A percentile compares a stretch with the other conserved stretches of the same genome.
Conservation (phyloP, 2,113 vertebrate species). For the Thalassarche chlororhynchos region DNA sequence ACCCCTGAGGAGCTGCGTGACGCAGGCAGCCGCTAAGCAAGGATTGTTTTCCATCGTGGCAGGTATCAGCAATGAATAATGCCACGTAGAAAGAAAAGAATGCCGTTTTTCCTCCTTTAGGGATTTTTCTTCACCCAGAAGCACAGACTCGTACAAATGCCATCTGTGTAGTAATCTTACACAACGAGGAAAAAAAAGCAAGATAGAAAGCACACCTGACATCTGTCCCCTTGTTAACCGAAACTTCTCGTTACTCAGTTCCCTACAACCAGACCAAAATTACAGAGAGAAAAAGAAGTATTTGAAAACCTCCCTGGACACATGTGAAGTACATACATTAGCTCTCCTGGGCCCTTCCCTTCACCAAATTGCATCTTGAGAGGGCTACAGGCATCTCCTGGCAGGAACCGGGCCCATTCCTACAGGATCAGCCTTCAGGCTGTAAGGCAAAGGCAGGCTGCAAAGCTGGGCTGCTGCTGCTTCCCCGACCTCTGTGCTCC, state of each 20-base stretch:
- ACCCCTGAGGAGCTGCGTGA: fast-evolving
- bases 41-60: fast-evolving
- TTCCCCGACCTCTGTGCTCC: neutral
- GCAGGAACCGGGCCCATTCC: fast-evolving
- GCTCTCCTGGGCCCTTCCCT: fast-evolving
- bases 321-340: fast-evolving
- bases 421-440: no score
- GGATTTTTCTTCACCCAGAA: neutral
- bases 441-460: neutral
- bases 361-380: fast-evolving
- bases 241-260: neutral
- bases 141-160: neutral
- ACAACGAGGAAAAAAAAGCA: neutral
- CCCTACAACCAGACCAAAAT: neutral
- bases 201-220: neutral
- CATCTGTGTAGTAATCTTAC: neutral
- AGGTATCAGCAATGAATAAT: fast-evolving
- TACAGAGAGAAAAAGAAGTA: neutral
- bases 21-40: fast-evolving
- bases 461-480: neutral
- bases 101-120: fast-evolving
- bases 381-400: neutral
- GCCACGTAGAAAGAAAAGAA: fast-evolving
- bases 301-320: neutral
- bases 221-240: neutral